Base-by-base conservation (phyloP, 1,140 invertebrate genomes). In the Theocolax elegans region DNA sequence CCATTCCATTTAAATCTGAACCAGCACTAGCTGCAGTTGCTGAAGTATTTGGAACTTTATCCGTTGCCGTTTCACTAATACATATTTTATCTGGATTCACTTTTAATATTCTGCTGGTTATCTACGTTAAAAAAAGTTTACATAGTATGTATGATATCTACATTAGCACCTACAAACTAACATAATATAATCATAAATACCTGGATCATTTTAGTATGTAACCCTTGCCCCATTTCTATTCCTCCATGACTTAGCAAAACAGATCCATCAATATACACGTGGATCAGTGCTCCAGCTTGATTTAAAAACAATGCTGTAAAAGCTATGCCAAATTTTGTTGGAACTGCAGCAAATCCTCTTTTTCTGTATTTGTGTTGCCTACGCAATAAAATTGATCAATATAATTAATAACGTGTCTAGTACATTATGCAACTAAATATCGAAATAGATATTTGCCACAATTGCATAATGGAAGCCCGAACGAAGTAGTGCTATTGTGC, bases 141-240 rank as follows among this genome's bases (percentile, higher is more conserved):
- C n/a, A n/a, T n/a, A n/a, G n/a, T n/a, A n/a, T n/a, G n/a, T n/a
- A n/a, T n/a, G n/a, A n/a, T n/a, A n/a, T n/a, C n/a, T n/a, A n/a
- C n/a, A n/a, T n/a, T n/a, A n/a, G n/a, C n/a, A n/a, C n/a, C n/a
- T n/a, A n/a, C n/a, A n/a, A n/a, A n/a, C n/a, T n/a, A n/a, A n/a
- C n/a, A n/a, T n/a, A n/a, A n/a, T n/a, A n/a, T n/a, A n/a, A n/a
- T n/a, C n/a, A n/a, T n/a, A 12, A 49, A 54, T 51, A 91, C 90
- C 89, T 97, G 95, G 67, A 97, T 92, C 92, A 97, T 96, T 87
- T 98, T 98, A 0, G 95, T 98, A 77, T 98, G 94, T 0, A 98
- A 84, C 1, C 97, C 97, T 86, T 98, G 97, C 0, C 97, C 97
- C 93, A 98, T 98, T 88, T 99, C 97, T 17, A 92, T 93, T 17